Evolutionary conservation across 2,113 vertebrate genomes (phyloP), one percentile per base, ranked within the genome.

Genomic region (Conger conger): DNA sequence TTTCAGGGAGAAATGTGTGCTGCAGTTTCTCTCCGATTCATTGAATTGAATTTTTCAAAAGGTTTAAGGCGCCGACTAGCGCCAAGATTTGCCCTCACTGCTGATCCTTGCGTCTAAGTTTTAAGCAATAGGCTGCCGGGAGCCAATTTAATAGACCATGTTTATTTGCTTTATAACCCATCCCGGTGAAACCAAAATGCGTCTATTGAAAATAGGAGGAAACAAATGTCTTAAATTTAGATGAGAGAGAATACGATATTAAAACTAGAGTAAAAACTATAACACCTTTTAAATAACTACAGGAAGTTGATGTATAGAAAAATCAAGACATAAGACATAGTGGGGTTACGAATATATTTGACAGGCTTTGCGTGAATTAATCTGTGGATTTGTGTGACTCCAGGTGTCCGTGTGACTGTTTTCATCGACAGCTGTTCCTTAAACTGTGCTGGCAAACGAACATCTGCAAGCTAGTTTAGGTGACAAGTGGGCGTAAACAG

Each of bases 1-100:
- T 73, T 30, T 30, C 68, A 33, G 68, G n/a, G 4, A 63, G 27
- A 33, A 73, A 73, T 73, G n/a, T 13, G 18, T 53, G 9, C 57
- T 36, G 30, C 33, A 30, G 17, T 73, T 73, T 42, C 57, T 7
- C 57, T 42, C 78, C 35, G 57, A 15, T 30, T 50, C 30, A 33
- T 38, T 45, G 63, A 35, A 40, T 40, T 27, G 18, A 1, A 23
- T 42, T 40, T 86, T 85, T 87, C 50, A 33, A 35, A 87, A 63
- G 83, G 80, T 82, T 78, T 77, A 45, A 85, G 76, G 86, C 86
- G 86, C 86, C 86, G 83, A 83, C 86, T 87, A 87, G 83, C 79
- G 86, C 80, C 81, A n/a, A 15, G 36, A 82, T 73, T 36, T 50
- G 81, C 53, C 30, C 33, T 45, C 9, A n/a, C 42, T 57, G 30